These are phyloP conservation scores for Hirtodrosophila alboralis DNA, from an alignment of 2,888 invertebrate species.

Conservation along the genomic window DNA sequence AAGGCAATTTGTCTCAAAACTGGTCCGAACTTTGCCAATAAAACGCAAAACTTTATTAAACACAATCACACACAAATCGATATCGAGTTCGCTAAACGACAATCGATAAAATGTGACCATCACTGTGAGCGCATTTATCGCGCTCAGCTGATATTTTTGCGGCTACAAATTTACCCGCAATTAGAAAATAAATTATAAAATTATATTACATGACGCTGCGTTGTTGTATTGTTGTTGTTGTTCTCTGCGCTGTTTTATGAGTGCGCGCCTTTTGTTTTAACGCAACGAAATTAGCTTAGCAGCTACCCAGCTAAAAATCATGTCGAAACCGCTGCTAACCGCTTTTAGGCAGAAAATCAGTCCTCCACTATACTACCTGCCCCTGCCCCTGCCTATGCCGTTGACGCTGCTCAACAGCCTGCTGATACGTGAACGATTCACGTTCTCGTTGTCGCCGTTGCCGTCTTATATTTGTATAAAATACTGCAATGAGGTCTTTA, in stretches of 20 bases:
- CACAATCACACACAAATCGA: constrained; percentile 23
- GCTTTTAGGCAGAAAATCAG: constrained; percentile 48
- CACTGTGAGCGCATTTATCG: constrained; percentile 12
- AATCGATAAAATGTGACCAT: constrained; percentile 29
- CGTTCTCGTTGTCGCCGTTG: constrained; percentile 30
- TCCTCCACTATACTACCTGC: neutral
- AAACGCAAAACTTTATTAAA: constrained; percentile 59
- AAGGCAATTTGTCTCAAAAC: constrained; percentile 71
- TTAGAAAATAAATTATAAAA: constrained; percentile 32
- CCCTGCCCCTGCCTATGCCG: neutral
- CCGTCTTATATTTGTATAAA: constrained; percentile 60
- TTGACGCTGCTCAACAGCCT: constrained; percentile 10
- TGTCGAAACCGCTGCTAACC: constrained; percentile 45
- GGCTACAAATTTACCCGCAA: constrained; percentile 27
- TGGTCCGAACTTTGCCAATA: constrained; percentile 68
- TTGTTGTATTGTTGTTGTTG: constrained; percentile 7
- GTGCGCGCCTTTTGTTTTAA: constrained; percentile 45
- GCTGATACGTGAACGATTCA: constrained; percentile 46
- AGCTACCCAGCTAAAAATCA: constrained; percentile 57
- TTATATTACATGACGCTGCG: constrained; percentile 34
- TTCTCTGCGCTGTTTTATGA: constrained; percentile 20
- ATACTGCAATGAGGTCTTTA: constrained; percentile 69
- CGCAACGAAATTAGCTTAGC: constrained; percentile 53
- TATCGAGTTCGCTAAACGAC: constrained; percentile 31
- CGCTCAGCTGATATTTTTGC: constrained; percentile 24